Evolutionary conservation across 1,140 invertebrate species (phyloP).

Genomic region (Venturia canescens): DNA sequence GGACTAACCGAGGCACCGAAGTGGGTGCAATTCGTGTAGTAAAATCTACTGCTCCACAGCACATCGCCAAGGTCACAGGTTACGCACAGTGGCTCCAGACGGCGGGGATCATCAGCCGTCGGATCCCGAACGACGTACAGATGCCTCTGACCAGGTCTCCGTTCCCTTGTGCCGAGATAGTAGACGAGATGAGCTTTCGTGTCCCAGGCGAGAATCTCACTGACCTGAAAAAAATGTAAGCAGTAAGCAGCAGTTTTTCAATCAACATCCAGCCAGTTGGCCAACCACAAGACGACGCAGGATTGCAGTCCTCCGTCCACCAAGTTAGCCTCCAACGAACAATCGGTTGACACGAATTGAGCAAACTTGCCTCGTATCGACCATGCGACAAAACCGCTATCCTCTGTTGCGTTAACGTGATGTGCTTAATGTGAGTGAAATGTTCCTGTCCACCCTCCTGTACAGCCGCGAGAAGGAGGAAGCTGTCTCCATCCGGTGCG

Average conservation of each 20-base stretch:
- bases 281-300: no score
- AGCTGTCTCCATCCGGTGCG: constrained; percentile 88
- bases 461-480: constrained; percentile 88
- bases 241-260: no score
- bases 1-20: constrained; percentile 85
- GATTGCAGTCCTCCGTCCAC: no score
- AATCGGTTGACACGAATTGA: not conserved
- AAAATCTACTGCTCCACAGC: constrained; percentile 82
- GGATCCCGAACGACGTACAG: constrained; percentile 86
- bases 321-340: no score
- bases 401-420: constrained; percentile 87
- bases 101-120: constrained; percentile 83
- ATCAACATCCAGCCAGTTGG: no score
- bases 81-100: constrained; percentile 86
- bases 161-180: constrained; percentile 88
- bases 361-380: constrained; percentile 85
- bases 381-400: constrained; percentile 92
- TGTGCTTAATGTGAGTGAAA: constrained; percentile 93
- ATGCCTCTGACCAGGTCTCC: constrained; percentile 89
- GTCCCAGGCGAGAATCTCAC: constrained; percentile 91
- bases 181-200: constrained; percentile 89
- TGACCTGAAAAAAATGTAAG: constrained; percentile 71
- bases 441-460: constrained; percentile 89
- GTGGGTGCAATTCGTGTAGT: constrained; percentile 89
- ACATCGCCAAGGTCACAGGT: constrained; percentile 85